Percentiles rank a stretch among this genome's conserved stretches.
Conservation (phyloP, 2,797 vertebrate species). For the Clarias platycephalus region DNA sequence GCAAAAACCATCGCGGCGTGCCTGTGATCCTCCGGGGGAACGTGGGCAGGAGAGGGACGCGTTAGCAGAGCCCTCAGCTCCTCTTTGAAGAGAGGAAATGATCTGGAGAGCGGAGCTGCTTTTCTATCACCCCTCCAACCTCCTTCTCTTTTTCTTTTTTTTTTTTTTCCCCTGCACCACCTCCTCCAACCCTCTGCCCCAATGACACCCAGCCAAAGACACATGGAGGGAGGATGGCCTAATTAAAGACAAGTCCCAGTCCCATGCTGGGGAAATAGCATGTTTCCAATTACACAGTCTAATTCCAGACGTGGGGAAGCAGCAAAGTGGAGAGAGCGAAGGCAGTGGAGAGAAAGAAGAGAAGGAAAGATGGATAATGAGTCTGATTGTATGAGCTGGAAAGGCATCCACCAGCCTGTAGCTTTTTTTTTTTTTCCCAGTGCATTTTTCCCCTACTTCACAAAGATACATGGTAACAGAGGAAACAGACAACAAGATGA, state of each 20-base stretch:
- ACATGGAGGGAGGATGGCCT: conserved; percentile 36
- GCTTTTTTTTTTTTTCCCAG: conserved; percentile 13
- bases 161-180: conserved; percentile 27
- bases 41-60: conserved; percentile 33
- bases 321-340: conserved; percentile 48
- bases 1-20: not conserved
- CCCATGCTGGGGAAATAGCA: conserved; percentile 70
- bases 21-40: conserved; percentile 28
- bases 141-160: conserved; percentile 23
- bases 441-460: conserved; percentile 17
- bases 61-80: conserved; percentile 10
- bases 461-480: conserved; percentile 14
- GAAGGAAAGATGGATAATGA: conserved; percentile 53
- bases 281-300: conserved; percentile 70
- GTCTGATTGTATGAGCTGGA: conserved; percentile 40
- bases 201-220: conserved; percentile 64
- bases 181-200: conserved; percentile 45
- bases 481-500: conserved; percentile 57
- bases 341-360: conserved; percentile 52
- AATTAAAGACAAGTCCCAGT: conserved; percentile 51
- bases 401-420: conserved; percentile 35
- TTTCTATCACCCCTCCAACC: conserved; percentile 27
- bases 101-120: conserved; percentile 31
- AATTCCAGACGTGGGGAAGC: conserved; percentile 53
- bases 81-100: conserved; percentile 54